Conservation (phyloP, 2,797 vertebrate species). For the Nyctibius grandis region DNA sequence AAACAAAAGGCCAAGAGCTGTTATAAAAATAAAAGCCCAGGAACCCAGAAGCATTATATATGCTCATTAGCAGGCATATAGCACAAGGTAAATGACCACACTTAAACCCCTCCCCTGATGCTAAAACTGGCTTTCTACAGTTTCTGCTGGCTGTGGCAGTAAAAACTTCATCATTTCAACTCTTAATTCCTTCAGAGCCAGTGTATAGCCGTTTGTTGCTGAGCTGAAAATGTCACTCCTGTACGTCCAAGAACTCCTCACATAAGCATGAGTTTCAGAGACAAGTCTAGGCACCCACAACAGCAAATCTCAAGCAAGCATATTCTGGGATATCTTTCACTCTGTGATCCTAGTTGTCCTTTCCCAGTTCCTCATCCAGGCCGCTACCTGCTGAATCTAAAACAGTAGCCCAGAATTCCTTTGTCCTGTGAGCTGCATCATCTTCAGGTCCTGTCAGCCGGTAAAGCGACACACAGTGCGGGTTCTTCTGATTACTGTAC, state of each 20-base stretch:
- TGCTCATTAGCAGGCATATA: background rate
- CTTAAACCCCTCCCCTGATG: background rate
- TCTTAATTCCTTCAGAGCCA: background rate
- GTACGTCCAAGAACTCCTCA: background rate
- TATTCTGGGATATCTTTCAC: background rate
- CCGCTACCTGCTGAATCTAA: slow-evolving; percentile 80
- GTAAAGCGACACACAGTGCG: slow-evolving; percentile 79
- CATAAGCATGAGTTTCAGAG: background rate
- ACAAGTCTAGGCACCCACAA: background rate
- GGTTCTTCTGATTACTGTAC: slow-evolving; percentile 81
- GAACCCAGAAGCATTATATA: background rate
- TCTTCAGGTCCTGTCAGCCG: slow-evolving; percentile 74
- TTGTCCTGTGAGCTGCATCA: slow-evolving; percentile 68
- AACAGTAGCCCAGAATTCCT: slow-evolving; percentile 82
- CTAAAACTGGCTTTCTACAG: background rate
- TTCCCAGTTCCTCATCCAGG: background rate
- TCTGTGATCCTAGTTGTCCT: background rate
- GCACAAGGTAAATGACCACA: background rate
- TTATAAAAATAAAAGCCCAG: too few species aligned
- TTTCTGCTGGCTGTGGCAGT: background rate
- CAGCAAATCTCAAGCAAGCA: background rate
- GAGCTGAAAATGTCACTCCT: background rate
- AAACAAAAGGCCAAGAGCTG: background rate
- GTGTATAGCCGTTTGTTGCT: background rate
- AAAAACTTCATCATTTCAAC: background rate